Evolutionary conservation across 1,140 invertebrate genomes (phyloP).

Genomic region (Drosophila miranda): DNA sequence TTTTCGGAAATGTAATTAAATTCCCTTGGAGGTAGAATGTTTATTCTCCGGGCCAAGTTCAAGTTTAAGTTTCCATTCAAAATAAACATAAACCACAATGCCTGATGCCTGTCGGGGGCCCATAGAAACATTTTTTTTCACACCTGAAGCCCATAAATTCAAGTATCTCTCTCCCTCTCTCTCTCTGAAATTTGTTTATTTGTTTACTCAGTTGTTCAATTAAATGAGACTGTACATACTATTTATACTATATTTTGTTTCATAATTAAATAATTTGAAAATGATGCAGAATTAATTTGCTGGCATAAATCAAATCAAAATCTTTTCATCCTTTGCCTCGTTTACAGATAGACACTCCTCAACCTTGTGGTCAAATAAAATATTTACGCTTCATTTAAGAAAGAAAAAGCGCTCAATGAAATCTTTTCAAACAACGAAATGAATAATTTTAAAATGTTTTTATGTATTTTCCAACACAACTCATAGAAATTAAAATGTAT

Average conservation of each 20-base stretch:
- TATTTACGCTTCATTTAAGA: constrained; percentile 30
- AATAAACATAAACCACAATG: constrained; percentile 54
- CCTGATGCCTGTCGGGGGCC: constrained; percentile 7
- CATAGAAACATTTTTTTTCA: constrained; percentile 33
- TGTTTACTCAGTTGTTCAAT: constrained; percentile 24
- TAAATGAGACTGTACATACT: no score
- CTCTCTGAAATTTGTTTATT: constrained; percentile 1
- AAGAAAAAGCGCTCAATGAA: constrained; percentile 24
- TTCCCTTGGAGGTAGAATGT: constrained; percentile 35
- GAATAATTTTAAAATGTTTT: constrained; percentile 41
- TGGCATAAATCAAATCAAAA: constrained; percentile 7
- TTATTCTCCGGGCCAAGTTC: constrained; percentile 50
- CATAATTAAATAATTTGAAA: no score
- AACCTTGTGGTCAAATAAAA: constrained; percentile 12
- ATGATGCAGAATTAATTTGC: constrained; percentile 21
- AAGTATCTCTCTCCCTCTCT: neutral
- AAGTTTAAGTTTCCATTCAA: constrained; percentile 59
- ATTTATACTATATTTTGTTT: no score
- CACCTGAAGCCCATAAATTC: constrained; percentile 67
- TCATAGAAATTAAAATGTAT: constrained; percentile 41
- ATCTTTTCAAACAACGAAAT: constrained; percentile 23
- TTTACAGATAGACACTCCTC: neutral
- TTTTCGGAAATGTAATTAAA: constrained; percentile 46
- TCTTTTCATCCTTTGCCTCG: neutral
- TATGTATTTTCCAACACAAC: constrained; percentile 38